A percentile compares a stretch with the other conserved stretches of the same genome.
Conservation (phyloP, 2,888 invertebrate species). For the Ophion ventricosus region DNA sequence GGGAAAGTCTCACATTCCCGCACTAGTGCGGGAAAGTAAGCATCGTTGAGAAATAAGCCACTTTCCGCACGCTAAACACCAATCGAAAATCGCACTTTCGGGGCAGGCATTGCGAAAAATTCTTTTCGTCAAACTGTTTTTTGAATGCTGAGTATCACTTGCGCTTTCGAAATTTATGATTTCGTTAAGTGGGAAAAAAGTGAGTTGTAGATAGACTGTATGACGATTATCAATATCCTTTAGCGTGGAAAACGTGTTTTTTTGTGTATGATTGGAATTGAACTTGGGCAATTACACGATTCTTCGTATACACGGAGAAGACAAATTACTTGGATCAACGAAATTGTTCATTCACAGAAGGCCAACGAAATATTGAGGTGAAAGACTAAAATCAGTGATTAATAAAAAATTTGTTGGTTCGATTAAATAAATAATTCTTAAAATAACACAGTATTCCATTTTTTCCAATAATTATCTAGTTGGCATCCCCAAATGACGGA, state of each 20-base stretch:
- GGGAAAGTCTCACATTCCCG: too few species aligned
- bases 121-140: neutral
- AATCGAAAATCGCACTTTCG: too few species aligned
- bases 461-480: neutral
- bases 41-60: too few species aligned
- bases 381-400: neutral
- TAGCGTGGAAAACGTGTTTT: neutral
- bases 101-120: too few species aligned
- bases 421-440: neutral
- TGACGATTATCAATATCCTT: neutral
- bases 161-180: neutral
- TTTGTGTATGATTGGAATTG: neutral
- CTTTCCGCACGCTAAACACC: too few species aligned
- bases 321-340: neutral
- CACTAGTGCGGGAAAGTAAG: too few species aligned
- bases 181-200: neutral
- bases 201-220: too few species aligned
- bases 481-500: neutral
- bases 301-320: too few species aligned
- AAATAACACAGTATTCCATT: neutral
- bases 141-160: neutral
- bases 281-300: neutral
- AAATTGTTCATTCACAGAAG: neutral
- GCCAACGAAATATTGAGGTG: neutral
- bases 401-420: neutral